Percentiles rank a stretch among this genome's conserved stretches.
Conservation (phyloP, 2,888 invertebrate species). For the Agrochola lota region DNA sequence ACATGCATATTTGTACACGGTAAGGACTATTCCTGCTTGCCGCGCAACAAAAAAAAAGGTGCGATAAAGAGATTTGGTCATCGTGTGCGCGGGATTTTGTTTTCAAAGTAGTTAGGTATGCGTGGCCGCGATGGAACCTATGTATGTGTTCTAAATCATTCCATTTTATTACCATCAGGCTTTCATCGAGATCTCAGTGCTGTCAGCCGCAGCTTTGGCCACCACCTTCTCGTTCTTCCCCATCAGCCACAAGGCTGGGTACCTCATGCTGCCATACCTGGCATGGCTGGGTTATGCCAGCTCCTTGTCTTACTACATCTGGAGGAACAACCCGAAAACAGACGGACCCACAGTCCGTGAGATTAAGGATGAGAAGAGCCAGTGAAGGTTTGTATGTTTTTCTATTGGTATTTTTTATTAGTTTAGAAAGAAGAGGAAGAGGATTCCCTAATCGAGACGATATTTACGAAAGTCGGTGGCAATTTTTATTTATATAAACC, state of each 20-base stretch:
- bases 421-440: background rate
- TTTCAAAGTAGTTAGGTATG: too few species aligned
- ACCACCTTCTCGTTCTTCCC: slow-evolving; percentile 79
- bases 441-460: background rate
- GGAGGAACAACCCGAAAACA: slow-evolving; percentile 82
- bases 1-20: too few species aligned
- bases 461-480: background rate
- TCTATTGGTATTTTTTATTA: background rate
- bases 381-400: slow-evolving; percentile 53
- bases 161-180: slow-evolving; percentile 72
- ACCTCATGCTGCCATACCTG: slow-evolving; percentile 82
- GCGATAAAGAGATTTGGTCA: too few species aligned
- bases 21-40: too few species aligned
- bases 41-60: too few species aligned
- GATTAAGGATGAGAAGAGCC: slow-evolving; percentile 64
- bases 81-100: too few species aligned
- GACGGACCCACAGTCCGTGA: slow-evolving; percentile 67
- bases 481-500: background rate
- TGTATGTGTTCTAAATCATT: background rate
- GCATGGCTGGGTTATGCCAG: slow-evolving; percentile 84
- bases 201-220: slow-evolving; percentile 78
- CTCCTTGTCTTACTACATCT: slow-evolving; percentile 81
- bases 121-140: too few species aligned
- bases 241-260: slow-evolving; percentile 77
- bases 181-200: slow-evolving; percentile 82